Percentiles rank a stretch among this genome's conserved stretches.
Evolutionary conservation across 1,140 invertebrate species (phyloP).

Genomic region (Limonius californicus): DNA sequence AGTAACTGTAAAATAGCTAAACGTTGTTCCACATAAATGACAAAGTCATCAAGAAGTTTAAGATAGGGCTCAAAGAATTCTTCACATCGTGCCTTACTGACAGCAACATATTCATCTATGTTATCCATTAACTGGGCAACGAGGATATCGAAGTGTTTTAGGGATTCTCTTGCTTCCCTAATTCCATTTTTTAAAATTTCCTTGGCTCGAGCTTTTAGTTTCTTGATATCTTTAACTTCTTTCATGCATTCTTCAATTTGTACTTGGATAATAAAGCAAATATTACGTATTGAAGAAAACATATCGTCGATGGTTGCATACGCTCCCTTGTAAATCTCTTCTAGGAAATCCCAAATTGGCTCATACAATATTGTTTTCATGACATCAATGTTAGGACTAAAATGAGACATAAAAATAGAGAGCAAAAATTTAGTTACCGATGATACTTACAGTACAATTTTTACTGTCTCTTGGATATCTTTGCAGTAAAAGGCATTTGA

Average conservation of each 20-base stretch:
- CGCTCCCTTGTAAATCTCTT: not conserved
- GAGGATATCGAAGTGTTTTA: conserved; percentile 24
- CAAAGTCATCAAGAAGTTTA: conserved; percentile 22
- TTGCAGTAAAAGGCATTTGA: not conserved
- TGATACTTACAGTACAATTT: not conserved
- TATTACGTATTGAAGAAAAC: not conserved
- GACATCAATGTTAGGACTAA: not conserved
- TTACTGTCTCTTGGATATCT: not conserved
- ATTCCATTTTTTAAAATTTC: conserved; percentile 20
- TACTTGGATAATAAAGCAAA: not conserved
- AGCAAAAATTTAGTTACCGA: not conserved
- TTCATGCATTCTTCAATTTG: not conserved
- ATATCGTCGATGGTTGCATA: not conserved
- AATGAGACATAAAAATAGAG: not conserved
- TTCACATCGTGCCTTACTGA: conserved; percentile 11
- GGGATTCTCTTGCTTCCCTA: conserved; percentile 14
- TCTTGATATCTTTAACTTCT: conserved; percentile 18
- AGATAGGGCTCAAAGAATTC: conserved; percentile 24
- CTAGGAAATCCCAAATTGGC: not conserved
- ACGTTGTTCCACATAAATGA: conserved; percentile 23
- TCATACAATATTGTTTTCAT: not conserved
- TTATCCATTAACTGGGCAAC: conserved; percentile 18
- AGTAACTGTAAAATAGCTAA: conserved; percentile 6
- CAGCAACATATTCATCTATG: conserved; percentile 14
- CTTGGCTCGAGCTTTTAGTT: conserved; percentile 21